Percentiles rank a stretch among this genome's conserved stretches.
These are phyloP conservation scores for Balearica regulorum DNA, from an alignment of 2,797 vertebrate genomes.

Conservation along the genomic window DNA sequence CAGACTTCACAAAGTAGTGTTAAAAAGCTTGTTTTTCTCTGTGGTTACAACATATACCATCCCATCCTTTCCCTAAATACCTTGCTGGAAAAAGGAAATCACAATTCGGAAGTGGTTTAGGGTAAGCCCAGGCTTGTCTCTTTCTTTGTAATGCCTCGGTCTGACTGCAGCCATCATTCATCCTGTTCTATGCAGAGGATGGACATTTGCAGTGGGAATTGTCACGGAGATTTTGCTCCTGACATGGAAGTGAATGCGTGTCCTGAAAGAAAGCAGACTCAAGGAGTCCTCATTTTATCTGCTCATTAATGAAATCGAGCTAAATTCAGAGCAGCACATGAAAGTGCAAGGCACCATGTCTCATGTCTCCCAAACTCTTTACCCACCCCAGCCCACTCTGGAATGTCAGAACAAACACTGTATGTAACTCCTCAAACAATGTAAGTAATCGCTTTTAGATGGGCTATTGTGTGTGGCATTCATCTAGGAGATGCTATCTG, in stretches of 20 bases:
- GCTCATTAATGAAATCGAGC: background rate
- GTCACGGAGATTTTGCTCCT: background rate
- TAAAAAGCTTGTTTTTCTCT: background rate
- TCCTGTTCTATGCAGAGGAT: background rate
- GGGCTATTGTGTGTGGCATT: conserved; percentile 28
- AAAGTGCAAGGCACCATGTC: background rate
- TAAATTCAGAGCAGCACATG: background rate
- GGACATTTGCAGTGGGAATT: background rate
- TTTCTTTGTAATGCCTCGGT: background rate
- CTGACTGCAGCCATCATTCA: background rate
- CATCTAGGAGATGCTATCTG: conserved; percentile 34
- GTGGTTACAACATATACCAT: background rate
- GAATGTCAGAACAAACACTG: background rate
- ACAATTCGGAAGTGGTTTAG: background rate
- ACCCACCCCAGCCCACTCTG: background rate
- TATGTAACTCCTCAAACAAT: conserved; percentile 19
- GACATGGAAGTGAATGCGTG: background rate
- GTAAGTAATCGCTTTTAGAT: background rate
- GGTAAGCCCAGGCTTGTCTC: background rate
- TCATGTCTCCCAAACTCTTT: background rate
- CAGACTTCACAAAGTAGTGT: background rate
- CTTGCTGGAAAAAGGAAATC: background rate
- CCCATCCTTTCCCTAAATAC: background rate
- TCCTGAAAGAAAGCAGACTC: background rate
- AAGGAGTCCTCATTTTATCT: background rate